A percentile compares a stretch with the other conserved stretches of the same genome.
Evolutionary conservation across 1,140 invertebrate genomes (phyloP).

Genomic region (Drosophila prosaltans): DNA sequence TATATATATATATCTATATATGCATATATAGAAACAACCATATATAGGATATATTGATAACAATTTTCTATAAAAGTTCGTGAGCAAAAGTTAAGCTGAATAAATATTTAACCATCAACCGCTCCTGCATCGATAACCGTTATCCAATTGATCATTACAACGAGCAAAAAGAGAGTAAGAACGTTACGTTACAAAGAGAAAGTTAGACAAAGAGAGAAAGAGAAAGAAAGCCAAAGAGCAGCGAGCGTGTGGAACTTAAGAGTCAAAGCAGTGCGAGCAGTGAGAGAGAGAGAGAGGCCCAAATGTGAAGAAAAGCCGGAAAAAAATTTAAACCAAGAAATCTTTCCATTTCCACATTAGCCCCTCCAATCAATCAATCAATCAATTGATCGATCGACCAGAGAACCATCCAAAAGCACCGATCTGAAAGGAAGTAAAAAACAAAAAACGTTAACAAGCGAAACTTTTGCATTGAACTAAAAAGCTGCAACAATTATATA

Average conservation of each 20-base stretch:
- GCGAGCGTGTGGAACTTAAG: neutral
- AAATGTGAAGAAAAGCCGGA: conserved; percentile 4
- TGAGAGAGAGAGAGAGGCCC: neutral
- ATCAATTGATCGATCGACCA: neutral
- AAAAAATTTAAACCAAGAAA: neutral
- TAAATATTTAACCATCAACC: neutral
- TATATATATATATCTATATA: neutral
- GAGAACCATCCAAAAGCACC: neutral
- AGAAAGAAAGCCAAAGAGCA: neutral
- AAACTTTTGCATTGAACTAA: neutral
- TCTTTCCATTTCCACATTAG: neutral
- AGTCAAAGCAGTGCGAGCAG: neutral
- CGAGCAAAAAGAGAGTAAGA: neutral
- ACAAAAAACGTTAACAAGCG: too few species aligned
- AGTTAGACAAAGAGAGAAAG: neutral
- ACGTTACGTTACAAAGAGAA: neutral
- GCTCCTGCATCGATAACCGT: neutral
- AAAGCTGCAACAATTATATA: neutral
- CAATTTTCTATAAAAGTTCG: neutral
- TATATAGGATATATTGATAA: conserved; percentile 1
- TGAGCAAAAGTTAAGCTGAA: neutral
- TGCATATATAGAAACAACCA: neutral
- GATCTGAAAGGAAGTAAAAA: neutral
- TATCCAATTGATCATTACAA: conserved; percentile 5
- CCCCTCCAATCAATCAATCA: conserved; percentile 2